Evolutionary conservation across 2,797 vertebrate species (phyloP).

Genomic region (Macrochelys suwanniensis): DNA sequence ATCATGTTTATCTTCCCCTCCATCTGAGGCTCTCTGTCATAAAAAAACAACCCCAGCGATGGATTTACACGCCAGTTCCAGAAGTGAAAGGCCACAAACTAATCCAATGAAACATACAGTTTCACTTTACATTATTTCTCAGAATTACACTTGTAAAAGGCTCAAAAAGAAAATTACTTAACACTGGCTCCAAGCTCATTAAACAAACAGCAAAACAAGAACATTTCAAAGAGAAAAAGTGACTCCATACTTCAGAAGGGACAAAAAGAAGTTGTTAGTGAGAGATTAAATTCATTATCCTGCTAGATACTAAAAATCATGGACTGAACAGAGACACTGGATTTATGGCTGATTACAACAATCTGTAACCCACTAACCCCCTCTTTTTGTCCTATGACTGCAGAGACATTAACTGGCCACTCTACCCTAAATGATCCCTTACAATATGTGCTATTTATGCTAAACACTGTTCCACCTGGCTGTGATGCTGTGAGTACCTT

Average conservation of each 20-base stretch:
- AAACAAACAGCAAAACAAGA: neutral
- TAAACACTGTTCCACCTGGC: too few species aligned
- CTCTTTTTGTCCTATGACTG: too few species aligned
- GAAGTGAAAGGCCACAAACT: neutral
- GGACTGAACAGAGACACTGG: too few species aligned
- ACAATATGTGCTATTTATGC: too few species aligned
- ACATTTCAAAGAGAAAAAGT: neutral
- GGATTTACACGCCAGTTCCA: neutral
- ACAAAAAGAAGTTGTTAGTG: neutral
- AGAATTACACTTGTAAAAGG: neutral
- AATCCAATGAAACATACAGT: neutral
- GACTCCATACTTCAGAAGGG: neutral
- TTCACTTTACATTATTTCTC: neutral
- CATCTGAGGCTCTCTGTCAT: rapidly evolving
- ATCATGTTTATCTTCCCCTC: neutral
- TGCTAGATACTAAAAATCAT: too few species aligned
- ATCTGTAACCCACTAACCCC: too few species aligned
- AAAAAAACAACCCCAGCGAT: neutral
- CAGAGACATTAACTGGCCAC: too few species aligned
- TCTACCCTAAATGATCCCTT: too few species aligned
- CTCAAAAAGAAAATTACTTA: neutral
- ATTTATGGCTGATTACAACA: too few species aligned
- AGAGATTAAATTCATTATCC: too few species aligned
- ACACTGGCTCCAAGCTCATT: neutral
- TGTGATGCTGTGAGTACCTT: too few species aligned